Evolutionary conservation across 2,888 invertebrate species (phyloP), one percentile per base, ranked within the genome.

Genomic region (Chalcis sispes): DNA sequence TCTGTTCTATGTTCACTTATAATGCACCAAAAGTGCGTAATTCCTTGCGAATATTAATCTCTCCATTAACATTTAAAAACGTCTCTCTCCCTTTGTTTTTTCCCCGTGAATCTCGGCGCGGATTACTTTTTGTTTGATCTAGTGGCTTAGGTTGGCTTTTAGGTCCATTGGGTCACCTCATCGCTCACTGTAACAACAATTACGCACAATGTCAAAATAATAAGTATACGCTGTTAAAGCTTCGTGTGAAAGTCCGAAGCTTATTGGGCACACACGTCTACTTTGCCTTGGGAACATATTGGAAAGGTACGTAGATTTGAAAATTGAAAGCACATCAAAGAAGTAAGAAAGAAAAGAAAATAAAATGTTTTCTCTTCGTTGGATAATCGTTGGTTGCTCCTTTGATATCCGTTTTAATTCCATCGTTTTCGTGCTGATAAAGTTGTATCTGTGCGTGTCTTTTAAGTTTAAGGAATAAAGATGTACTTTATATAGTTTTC

Each of bases 181-280:
- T 72, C 77, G 56, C 61, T 79, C 82, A 84, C 85, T 85, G 85
- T 70, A 86, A 86, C 86, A 85, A 46, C 65, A 75, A 75, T 75
- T 58, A 59, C 36, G 52, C 15, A 23, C 20, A 36, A 27, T 20
- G 52, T 71, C 61, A 71, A 42, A 52, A 29, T 2, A 20, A n/a
- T 42, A 27, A 42, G 15, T 8, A 13, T 13, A 42, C 7, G 3
- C n/a, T 5, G 23, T 7, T 18, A 8, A 20, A 42, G 46, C 32
- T 71, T 29, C 42, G 54, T n/a, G 10, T 23, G 23, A 20, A 50
- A 42, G 25, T n/a, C n/a, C 70, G 40, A 56, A 58, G 15, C 42
- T 42, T 13, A 2, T 36, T 42, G 8, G 15, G 15, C 42, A 42
- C 42, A 42, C 42, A 42, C 42, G 8, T 42, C 59, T 58, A 70